phyloP scores from a whole-genome alignment of 1,140 invertebrate genomes.

The Lutraria rhynchaena region DNA sequence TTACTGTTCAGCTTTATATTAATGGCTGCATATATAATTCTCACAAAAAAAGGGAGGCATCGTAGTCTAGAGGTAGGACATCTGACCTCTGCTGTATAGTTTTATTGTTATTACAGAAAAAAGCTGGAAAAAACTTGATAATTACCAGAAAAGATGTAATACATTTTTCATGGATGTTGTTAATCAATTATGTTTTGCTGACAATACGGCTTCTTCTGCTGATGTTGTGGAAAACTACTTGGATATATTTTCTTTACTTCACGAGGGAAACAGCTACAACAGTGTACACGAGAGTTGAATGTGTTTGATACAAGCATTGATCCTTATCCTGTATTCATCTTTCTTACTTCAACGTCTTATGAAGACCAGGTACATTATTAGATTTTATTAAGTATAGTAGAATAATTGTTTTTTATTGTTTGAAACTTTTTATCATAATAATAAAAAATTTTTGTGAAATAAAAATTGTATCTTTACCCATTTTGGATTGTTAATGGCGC shows the following conservation, averaged over 20 bases:
- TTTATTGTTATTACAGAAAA: constrained; percentile 18
- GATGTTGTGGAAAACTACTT: constrained; percentile 70
- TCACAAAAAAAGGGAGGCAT: too few species aligned
- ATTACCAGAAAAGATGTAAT: constrained; percentile 69
- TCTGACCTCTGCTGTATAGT: too few species aligned
- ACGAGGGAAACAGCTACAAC: not conserved
- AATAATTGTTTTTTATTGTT: too few species aligned
- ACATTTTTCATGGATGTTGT: constrained; percentile 77
- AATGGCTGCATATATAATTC: too few species aligned
- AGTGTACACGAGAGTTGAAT: constrained; percentile 66
- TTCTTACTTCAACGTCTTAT: constrained; percentile 75
- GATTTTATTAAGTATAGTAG: too few species aligned
- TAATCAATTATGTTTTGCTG: constrained; percentile 73
- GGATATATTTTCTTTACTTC: constrained; percentile 66
- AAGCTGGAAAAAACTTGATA: constrained; percentile 17
- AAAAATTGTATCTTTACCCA: too few species aligned
- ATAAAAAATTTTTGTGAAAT: too few species aligned
- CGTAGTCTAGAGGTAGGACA: too few species aligned
- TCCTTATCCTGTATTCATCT: constrained; percentile 75
- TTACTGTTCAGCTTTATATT: too few species aligned
- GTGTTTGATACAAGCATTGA: constrained; percentile 73
- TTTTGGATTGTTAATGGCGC: too few species aligned
- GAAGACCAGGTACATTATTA: constrained; percentile 66
- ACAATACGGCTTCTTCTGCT: constrained; percentile 66
- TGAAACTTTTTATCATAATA: too few species aligned